phyloP scores from a whole-genome alignment of 2,113 vertebrate species.

The Gadus macrocephalus region DNA sequence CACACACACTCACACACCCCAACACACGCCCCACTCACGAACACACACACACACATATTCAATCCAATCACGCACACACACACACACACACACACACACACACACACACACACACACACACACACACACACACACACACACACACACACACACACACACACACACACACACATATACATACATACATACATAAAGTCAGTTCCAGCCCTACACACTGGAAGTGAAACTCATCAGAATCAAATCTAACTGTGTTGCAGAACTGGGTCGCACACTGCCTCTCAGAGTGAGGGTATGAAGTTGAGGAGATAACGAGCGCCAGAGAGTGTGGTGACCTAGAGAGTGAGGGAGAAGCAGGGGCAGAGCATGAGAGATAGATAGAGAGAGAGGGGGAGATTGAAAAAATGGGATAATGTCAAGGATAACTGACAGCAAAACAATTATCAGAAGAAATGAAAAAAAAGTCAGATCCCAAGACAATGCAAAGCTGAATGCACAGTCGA shows the following conservation, averaged over 20 bases:
- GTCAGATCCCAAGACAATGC: background rate
- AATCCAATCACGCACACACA: background rate
- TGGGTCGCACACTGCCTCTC: constrained; percentile 58
- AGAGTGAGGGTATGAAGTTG: constrained; percentile 44
- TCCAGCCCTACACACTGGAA: background rate
- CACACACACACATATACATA: constrained; percentile 1
- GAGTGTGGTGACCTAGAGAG: constrained; percentile 1
- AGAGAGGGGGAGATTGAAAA: constrained; percentile 8
- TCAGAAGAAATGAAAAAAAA: background rate
- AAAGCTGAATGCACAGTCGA: background rate
- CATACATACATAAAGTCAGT: background rate
- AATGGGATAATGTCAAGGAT: background rate
- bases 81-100: constrained; percentile 3
- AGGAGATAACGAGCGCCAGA: constrained; percentile 22
- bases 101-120: background rate
- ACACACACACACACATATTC: constrained; percentile 4
- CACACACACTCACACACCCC: constrained; percentile 16
- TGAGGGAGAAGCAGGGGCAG: constrained; percentile 31
- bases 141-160: constrained; percentile 2
- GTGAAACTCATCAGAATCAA: constrained; percentile 53
- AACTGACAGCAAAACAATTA: constrained; percentile 4
- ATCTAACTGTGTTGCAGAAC: constrained; percentile 53
- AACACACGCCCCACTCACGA: background rate
- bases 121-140: constrained; percentile 8
- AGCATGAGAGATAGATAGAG: constrained; percentile 24